Conservation (phyloP, 64 coral and sea anemone genomes). For the Montipora sp. region DNA sequence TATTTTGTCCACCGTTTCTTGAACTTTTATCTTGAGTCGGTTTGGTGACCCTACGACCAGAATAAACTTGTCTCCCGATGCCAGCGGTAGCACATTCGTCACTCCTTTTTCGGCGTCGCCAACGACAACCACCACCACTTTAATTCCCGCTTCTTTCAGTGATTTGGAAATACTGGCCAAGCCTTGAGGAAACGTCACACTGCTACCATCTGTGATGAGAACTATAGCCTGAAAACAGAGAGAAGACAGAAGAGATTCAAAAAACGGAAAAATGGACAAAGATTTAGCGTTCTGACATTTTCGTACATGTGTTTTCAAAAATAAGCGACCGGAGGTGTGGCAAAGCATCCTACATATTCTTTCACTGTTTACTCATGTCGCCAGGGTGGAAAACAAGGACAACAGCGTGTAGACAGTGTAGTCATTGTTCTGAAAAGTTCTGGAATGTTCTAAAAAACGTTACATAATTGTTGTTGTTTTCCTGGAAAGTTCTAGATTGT, state of each 20-base stretch:
- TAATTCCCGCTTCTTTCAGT: constrained; percentile 51
- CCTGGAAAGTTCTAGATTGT: no score
- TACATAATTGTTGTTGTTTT: no score
- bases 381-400: no score
- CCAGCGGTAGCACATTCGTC: constrained; percentile 36
- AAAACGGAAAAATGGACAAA: no score
- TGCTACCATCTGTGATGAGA: constrained; percentile 60
- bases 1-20: constrained; percentile 47
- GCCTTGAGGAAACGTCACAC: constrained; percentile 27
- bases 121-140: constrained; percentile 55
- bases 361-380: no score
- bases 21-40: constrained; percentile 26
- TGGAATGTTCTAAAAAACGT: no score
- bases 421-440: no score
- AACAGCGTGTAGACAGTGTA: no score
- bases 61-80: constrained; percentile 50
- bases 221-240: constrained; percentile 31
- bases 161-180: constrained; percentile 28
- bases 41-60: constrained; percentile 42
- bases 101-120: constrained; percentile 41
- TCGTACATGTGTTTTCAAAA: no score
- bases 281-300: no score
- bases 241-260: neutral
- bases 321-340: no score
- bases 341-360: no score